These are phyloP conservation scores for Maniola jurtina DNA, from an alignment of 1,140 invertebrate genomes.

Conservation along the genomic window DNA sequence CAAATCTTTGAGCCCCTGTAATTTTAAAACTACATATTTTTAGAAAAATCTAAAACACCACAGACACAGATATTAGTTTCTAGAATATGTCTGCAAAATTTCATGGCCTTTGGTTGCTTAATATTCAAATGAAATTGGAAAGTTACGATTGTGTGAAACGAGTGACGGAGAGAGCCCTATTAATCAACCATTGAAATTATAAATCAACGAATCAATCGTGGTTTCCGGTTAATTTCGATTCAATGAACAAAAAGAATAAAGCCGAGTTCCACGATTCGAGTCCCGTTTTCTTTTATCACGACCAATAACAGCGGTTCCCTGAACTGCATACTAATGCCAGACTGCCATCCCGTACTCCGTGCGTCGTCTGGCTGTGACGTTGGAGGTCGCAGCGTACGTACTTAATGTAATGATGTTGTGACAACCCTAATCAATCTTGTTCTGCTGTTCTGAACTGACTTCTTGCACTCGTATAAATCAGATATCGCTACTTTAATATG, in stretches of 20 bases:
- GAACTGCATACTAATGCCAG: slow-evolving; percentile 30
- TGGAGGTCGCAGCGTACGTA: slow-evolving; percentile 22
- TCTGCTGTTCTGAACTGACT: slow-evolving; percentile 10
- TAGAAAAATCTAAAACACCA: too few species aligned
- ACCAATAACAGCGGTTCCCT: slow-evolving; percentile 28
- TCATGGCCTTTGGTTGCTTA: too few species aligned
- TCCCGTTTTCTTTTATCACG: slow-evolving; percentile 35
- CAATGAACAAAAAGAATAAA: slow-evolving; percentile 26
- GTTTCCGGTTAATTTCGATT: slow-evolving; percentile 18
- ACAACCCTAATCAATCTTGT: slow-evolving; percentile 19
- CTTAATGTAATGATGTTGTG: slow-evolving; percentile 19
- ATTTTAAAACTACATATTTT: too few species aligned
- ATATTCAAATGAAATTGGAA: too few species aligned
- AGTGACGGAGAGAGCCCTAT: too few species aligned
- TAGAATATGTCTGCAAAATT: too few species aligned
- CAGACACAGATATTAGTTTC: too few species aligned
- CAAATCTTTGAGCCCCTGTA: too few species aligned
- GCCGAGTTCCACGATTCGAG: slow-evolving; percentile 15
- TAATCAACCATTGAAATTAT: not conserved
- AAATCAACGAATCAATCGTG: slow-evolving; percentile 2
- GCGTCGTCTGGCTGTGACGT: slow-evolving; percentile 24
- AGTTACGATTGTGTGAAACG: too few species aligned
- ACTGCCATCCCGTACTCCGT: slow-evolving; percentile 24
- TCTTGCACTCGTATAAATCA: not conserved
- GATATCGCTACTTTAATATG: too few species aligned